These are phyloP conservation scores for Laticauda colubrina DNA, from an alignment of 2,113 vertebrate species.

Conservation along the genomic window DNA sequence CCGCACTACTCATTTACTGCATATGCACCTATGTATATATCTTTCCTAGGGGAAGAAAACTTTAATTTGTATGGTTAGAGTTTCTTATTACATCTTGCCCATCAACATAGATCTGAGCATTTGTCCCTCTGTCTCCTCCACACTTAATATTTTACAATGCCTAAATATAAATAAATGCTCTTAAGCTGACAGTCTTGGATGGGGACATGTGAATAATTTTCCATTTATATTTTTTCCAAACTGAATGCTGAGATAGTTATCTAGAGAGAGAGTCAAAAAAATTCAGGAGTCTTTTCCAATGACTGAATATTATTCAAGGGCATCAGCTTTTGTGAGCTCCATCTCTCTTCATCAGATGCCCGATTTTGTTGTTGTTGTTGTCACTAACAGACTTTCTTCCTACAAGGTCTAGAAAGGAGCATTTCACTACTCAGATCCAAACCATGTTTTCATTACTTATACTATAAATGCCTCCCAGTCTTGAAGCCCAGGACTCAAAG, in stretches of 20 bases:
- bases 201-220: background rate
- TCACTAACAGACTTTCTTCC: background rate
- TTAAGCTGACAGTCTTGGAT: conserved; percentile 25
- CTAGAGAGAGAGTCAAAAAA: fast-evolving
- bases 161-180: conserved; percentile 17
- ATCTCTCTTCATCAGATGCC: background rate
- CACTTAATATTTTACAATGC: background rate
- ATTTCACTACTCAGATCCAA: background rate
- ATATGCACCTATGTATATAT: too few species aligned
- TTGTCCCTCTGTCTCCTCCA: background rate
- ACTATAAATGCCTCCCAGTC: background rate
- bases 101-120: background rate
- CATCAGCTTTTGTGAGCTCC: background rate
- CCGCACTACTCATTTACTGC: too few species aligned
- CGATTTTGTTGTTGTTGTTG: background rate
- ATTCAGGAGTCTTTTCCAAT: background rate
- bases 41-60: background rate
- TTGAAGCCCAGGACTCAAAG: background rate
- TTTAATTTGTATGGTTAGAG: background rate
- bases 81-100: background rate
- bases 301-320: background rate
- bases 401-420: background rate
- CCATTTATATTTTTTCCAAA: background rate
- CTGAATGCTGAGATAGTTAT: background rate
- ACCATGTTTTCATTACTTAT: background rate